A percentile compares a stretch with the other conserved stretches of the same genome.
Evolutionary conservation across 2,888 invertebrate species (phyloP).

Genomic region (Eupithecia pulchellata): DNA sequence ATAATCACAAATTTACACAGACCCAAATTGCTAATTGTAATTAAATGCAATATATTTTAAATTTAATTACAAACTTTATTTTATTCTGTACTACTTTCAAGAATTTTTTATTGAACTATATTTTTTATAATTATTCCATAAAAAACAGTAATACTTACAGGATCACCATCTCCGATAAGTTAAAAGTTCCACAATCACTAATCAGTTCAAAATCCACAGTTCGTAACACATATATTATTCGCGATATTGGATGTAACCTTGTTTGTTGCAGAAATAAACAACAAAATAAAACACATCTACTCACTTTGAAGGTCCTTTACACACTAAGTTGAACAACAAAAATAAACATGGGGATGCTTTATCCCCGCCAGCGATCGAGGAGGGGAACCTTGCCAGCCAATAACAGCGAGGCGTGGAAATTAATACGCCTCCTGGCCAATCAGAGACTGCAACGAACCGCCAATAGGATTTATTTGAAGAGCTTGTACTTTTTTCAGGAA

Average conservation of each 20-base stretch:
- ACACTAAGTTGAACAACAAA: constrained; percentile 80
- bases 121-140: too few relatives aligned
- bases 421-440: constrained; percentile 75
- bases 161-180: constrained; percentile 79
- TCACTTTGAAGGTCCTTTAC: constrained; percentile 73
- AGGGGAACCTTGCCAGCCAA: constrained; percentile 65
- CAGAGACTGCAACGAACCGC: constrained; percentile 46
- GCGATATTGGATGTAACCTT: constrained; percentile 39
- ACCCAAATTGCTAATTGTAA: too few relatives aligned
- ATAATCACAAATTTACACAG: too few relatives aligned
- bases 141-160: constrained; percentile 69
- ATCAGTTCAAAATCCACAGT: constrained; percentile 49
- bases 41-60: too few relatives aligned
- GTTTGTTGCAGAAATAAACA: constrained; percentile 37
- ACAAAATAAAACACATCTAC: constrained; percentile 53
- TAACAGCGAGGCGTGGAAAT: constrained; percentile 45
- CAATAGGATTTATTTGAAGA: constrained; percentile 62
- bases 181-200: constrained; percentile 62
- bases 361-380: constrained; percentile 62
- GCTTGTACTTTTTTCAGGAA: constrained; percentile 67
- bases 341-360: constrained; percentile 82
- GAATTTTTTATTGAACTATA: too few relatives aligned
- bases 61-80: too few relatives aligned
- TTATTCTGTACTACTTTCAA: too few relatives aligned
- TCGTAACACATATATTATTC: constrained; percentile 50